phyloP scores from a whole-genome alignment of 1,140 invertebrate genomes.

The Zaprionus inermis region DNA sequence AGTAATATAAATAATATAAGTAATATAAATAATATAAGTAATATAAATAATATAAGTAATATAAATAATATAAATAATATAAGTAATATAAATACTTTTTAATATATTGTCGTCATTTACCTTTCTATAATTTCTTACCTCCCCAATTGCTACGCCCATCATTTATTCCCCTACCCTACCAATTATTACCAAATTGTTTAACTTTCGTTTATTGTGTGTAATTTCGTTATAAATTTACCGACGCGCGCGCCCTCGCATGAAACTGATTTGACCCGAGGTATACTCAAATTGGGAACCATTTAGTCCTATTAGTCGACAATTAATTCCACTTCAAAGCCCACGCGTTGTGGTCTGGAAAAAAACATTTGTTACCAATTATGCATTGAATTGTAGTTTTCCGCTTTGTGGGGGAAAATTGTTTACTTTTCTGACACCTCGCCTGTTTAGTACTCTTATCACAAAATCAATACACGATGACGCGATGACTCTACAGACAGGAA shows the following conservation, averaged over 20 bases:
- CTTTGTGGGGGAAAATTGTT: conserved; percentile 4
- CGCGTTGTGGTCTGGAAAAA: conserved; percentile 24
- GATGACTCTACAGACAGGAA: conserved; percentile 46
- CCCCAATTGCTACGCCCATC: background rate
- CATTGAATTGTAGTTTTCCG: conserved; percentile 50
- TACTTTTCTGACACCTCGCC: conserved; percentile 27
- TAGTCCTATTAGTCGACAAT: conserved; percentile 12
- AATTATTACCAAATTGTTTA: background rate
- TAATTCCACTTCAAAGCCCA: conserved; percentile 10
- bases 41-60: too few species aligned
- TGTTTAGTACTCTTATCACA: conserved; percentile 60
- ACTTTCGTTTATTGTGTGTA: background rate
- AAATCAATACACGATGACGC: conserved; percentile 78
- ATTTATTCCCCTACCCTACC: background rate
- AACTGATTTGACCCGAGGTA: background rate
- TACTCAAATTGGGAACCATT: conserved; percentile 9
- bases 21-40: too few species aligned
- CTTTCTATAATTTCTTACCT: background rate
- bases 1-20: too few species aligned
- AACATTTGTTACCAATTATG: conserved; percentile 77
- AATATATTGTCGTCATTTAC: too few species aligned
- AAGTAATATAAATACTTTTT: too few species aligned
- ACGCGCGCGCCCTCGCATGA: background rate
- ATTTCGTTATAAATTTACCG: conserved; percentile 1
- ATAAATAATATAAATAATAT: too few species aligned